A percentile compares a stretch with the other conserved stretches of the same genome.
Conservation (phyloP, 2,888 invertebrate genomes). For the Lasioglossum vierecki region DNA sequence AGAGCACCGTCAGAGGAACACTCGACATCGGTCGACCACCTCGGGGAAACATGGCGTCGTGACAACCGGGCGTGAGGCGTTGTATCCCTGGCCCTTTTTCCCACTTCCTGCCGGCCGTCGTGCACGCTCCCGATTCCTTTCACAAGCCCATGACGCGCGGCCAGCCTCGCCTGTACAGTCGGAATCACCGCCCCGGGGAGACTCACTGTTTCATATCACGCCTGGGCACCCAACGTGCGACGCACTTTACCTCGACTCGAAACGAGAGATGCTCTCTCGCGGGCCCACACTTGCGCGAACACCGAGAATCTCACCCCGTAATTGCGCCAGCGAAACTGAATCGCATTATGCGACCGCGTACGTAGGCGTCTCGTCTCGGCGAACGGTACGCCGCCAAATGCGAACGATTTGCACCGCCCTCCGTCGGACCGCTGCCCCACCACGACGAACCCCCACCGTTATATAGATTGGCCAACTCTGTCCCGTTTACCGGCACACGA, state of each 20-base stretch:
- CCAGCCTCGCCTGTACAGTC: slow-evolving; percentile 49
- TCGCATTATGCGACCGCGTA: slow-evolving; percentile 56
- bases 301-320: slow-evolving; percentile 51
- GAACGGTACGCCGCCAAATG: slow-evolving; percentile 36
- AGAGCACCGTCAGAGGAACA: slow-evolving; percentile 74
- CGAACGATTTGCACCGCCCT: slow-evolving; percentile 39
- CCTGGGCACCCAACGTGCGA: slow-evolving; percentile 59
- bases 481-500: too few relatives aligned
- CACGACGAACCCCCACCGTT: not conserved
- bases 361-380: slow-evolving; percentile 42
- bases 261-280: slow-evolving; percentile 37
- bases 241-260: slow-evolving; percentile 44
- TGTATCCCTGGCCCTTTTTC: slow-evolving; percentile 65
- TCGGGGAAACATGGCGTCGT: slow-evolving; percentile 81
- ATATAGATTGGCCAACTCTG: not conserved
- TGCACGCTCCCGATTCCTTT: slow-evolving; percentile 46
- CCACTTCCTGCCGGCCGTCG: slow-evolving; percentile 55
- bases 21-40: slow-evolving; percentile 77
- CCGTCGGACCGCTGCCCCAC: slow-evolving; percentile 24
- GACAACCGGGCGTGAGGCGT: slow-evolving; percentile 79
- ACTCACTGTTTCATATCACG: slow-evolving; percentile 62
- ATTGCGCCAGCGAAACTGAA: slow-evolving; percentile 61
- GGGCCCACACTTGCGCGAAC: slow-evolving; percentile 42
- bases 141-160: slow-evolving; percentile 61
- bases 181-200: slow-evolving; percentile 26